Evolutionary conservation across 2,113 vertebrate genomes (phyloP).

Genomic region (Thalassoma bifasciatum): DNA sequence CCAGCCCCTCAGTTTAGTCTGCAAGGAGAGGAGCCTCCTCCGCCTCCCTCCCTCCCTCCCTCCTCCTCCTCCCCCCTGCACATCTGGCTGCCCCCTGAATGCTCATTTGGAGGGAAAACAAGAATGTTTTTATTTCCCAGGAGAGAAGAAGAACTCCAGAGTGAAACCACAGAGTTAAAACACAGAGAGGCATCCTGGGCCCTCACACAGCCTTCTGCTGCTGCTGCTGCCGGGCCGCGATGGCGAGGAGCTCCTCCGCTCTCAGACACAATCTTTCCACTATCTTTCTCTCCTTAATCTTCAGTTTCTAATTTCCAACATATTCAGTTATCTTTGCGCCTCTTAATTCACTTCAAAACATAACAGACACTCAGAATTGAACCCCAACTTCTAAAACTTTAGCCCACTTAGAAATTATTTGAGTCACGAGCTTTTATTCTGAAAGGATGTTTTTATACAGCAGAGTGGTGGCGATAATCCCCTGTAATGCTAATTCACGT

Average conservation of each 20-base stretch:
- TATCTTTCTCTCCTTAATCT: background rate
- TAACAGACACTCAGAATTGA: background rate
- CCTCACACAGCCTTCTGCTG: slow-evolving; percentile 71
- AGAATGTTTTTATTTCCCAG: slow-evolving; percentile 83
- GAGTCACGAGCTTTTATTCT: too few relatives aligned
- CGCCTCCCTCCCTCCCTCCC: slow-evolving; percentile 38
- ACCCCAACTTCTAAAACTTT: too few relatives aligned
- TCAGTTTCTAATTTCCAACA: background rate
- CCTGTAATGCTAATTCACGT: too few relatives aligned
- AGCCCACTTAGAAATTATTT: too few relatives aligned
- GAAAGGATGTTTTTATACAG: too few relatives aligned
- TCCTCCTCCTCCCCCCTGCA: slow-evolving; percentile 55
- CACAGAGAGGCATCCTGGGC: slow-evolving; percentile 68
- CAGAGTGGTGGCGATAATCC: too few relatives aligned
- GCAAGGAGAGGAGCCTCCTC: slow-evolving; percentile 58
- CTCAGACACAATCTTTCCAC: too few relatives aligned
- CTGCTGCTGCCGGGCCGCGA: slow-evolving; percentile 28
- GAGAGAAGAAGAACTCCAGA: slow-evolving; percentile 75
- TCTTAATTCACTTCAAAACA: background rate
- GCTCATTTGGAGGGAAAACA: slow-evolving; percentile 82
- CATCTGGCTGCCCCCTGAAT: slow-evolving; percentile 79
- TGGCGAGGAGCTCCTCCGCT: too few relatives aligned
- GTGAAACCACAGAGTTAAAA: slow-evolving; percentile 76
- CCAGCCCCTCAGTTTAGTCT: slow-evolving; percentile 64
- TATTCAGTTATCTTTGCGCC: background rate